Percentiles rank a stretch among this genome's conserved stretches.
These are phyloP conservation scores for Pomacea canaliculata DNA, from an alignment of 2,888 invertebrate species.

Conservation along the genomic window DNA sequence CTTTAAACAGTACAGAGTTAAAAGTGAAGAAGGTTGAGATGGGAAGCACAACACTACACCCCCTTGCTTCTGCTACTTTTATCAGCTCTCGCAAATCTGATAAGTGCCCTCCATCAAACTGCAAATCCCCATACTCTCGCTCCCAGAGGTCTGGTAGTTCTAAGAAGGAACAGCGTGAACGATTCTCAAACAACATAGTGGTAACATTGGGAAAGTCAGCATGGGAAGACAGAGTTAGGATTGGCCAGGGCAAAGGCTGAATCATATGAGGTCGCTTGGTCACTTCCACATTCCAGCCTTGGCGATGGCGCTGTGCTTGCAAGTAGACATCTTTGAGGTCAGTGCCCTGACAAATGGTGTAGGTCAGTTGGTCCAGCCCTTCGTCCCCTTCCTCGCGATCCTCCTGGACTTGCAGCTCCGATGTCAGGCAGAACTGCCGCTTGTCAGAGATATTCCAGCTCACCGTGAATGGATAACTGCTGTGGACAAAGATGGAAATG, in stretches of 20 bases:
- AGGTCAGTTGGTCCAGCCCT: conserved; percentile 28
- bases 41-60: conserved; percentile 36
- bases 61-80: conserved; percentile 13
- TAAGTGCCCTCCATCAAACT: conserved; percentile 26
- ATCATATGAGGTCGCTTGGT: conserved; percentile 28
- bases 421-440: conserved; percentile 38
- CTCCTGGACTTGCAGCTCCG: conserved; percentile 23
- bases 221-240: conserved; percentile 27
- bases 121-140: conserved; percentile 34
- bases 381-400: conserved; percentile 19
- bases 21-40: conserved; percentile 41
- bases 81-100: conserved; percentile 23
- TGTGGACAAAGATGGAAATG: conserved; percentile 36
- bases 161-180: conserved; percentile 32
- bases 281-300: conserved; percentile 25
- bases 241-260: conserved; percentile 30
- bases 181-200: conserved; percentile 23
- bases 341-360: conserved; percentile 37
- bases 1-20: conserved; percentile 33
- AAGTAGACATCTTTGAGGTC: conserved; percentile 34
- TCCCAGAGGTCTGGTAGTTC: conserved; percentile 39
- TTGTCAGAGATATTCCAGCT: conserved; percentile 38
- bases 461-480: conserved; percentile 34
- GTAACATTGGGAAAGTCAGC: conserved; percentile 22
- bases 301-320: conserved; percentile 30